Conservation (phyloP, 2,113 vertebrate species). For the Hippotragus niger region DNA sequence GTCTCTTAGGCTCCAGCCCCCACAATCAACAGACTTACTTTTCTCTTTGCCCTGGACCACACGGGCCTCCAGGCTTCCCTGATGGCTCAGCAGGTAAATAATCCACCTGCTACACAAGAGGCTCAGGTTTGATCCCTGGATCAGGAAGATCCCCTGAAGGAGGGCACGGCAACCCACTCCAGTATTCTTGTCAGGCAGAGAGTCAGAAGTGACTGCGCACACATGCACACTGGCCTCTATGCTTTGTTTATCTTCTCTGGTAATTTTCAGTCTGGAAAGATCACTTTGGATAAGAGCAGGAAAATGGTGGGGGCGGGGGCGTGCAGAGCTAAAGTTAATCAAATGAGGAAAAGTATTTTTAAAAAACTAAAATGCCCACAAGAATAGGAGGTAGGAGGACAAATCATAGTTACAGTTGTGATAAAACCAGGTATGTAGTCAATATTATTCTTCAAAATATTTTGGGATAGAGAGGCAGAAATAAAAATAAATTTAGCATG, state of each 20-base stretch:
- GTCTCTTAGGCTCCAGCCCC: background rate
- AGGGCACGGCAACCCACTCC: background rate
- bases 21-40: background rate
- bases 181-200: background rate
- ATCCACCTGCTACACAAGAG: background rate
- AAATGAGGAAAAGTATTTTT: background rate
- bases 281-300: background rate
- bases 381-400: background rate
- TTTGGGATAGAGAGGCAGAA: background rate
- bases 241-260: background rate
- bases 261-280: background rate
- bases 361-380: background rate
- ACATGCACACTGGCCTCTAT: background rate
- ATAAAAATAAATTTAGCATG: background rate
- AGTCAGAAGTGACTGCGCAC: background rate
- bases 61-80: background rate
- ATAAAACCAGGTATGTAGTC: background rate
- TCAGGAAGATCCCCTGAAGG: background rate
- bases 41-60: background rate
- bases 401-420: background rate
- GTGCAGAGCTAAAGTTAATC: background rate
- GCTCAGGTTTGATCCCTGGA: background rate
- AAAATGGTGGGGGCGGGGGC: background rate
- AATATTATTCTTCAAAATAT: background rate
- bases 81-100: background rate